Evolutionary conservation across 2,888 invertebrate genomes (phyloP), one percentile per base, ranked within the genome.

Genomic region (Watsonalla binaria): DNA sequence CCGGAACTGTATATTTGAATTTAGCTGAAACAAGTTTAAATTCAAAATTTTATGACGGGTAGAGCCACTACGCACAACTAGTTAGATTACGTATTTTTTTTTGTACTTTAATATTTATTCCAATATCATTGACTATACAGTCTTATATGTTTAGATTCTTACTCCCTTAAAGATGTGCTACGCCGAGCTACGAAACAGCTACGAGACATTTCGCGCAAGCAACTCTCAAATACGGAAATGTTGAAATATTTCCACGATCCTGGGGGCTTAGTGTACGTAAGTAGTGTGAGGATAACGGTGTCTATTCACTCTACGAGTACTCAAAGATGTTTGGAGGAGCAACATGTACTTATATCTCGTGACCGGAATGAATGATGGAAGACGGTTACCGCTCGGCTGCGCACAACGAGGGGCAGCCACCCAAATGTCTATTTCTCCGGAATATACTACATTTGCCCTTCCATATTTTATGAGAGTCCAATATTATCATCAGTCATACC

Each of bases 301-400:
- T 53, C 52, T 50, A 59, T 52, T 57, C 51, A 52, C 55, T 58
- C 59, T 58, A 57, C 52, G 59, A 55, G 58, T 51, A 45, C 58
- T 57, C 63, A 65, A 61, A 62, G 55, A 61, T 67, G 55, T 68
- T 63, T 47, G 55, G 56, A 59, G 54, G 54, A 53, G 54, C 51
- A 42, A 56, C 58, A 59, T 55, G 59, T 61, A 64, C 60, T 62
- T 58, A 59, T 60, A 65, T 63, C 63, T 70, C 72, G 72, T 73
- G 73, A 70, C 70, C 68, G 72, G 73, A 72, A 73, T 76, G 72
- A 72, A 62, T 66, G 74, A 74, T 74, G 68, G 71, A 52, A 65
- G 62, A 60, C 56, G 60, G 69, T 60, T 60, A 54, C 59, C 62
- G 60, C 60, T 57, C 59, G 59, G 62, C 60, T 55, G 58, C 57